phyloP scores from a whole-genome alignment of 2,797 vertebrate genomes.

The Sibirionetta formosa region DNA sequence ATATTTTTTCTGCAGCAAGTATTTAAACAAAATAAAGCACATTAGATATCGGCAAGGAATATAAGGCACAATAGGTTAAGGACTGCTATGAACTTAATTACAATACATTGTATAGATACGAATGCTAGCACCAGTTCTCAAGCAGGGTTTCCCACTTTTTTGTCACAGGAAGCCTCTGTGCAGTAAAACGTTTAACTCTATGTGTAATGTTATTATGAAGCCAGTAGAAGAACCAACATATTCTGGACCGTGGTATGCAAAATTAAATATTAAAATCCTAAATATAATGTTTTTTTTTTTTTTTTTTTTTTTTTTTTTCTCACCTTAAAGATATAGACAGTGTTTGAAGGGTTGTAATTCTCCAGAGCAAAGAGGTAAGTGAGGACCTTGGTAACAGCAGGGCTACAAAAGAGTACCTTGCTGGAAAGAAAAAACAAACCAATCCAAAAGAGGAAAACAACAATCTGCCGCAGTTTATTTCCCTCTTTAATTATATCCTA shows the following conservation, averaged over 20 bases:
- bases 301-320: neutral
- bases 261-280: neutral
- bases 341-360: neutral
- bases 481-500: neutral
- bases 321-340: neutral
- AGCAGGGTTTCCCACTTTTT: neutral
- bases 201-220: neutral
- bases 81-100: neutral
- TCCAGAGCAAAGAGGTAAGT: neutral
- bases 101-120: neutral
- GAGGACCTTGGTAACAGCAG: neutral
- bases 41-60: neutral
- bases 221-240: neutral
- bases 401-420: neutral
- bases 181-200: neutral
- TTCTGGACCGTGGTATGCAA: neutral
- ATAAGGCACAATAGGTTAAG: slow-evolving; percentile 4
- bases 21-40: slow-evolving; percentile 4
- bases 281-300: neutral
- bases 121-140: neutral
- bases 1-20: neutral
- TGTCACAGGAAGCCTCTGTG: neutral
- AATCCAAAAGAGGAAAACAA: neutral
- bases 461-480: neutral
- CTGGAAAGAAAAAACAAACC: neutral